A percentile compares a stretch with the other conserved stretches of the same genome.
These are phyloP conservation scores for Villa cingulata DNA, from an alignment of 2,888 invertebrate genomes.

Conservation along the genomic window DNA sequence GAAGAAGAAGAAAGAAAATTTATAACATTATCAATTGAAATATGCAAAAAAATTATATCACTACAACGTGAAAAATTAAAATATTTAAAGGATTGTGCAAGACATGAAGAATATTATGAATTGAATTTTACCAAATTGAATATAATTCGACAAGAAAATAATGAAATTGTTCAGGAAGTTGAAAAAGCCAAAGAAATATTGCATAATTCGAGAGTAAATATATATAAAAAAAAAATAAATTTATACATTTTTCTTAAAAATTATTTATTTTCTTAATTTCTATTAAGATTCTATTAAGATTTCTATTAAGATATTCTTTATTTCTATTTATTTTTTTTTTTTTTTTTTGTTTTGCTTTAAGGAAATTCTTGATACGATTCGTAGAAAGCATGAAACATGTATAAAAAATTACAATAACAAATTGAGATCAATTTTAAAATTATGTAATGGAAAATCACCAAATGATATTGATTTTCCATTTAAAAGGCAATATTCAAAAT, in stretches of 20 bases:
- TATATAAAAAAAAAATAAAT: too few species aligned
- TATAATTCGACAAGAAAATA: conserved; percentile 21
- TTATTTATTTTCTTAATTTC: too few species aligned
- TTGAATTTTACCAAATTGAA: conserved; percentile 20
- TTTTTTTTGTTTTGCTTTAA: background rate
- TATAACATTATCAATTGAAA: conserved; percentile 15
- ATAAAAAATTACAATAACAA: conserved; percentile 40
- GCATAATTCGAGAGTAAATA: conserved; percentile 23
- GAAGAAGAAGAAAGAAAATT: conserved; percentile 24
- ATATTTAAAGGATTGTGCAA: conserved; percentile 22
- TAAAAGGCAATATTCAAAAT: conserved; percentile 37
- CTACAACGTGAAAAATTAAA: conserved; percentile 24
- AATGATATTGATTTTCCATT: conserved; percentile 44
- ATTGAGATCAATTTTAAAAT: conserved; percentile 40
- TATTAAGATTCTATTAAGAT: background rate
- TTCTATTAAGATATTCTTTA: too few species aligned
- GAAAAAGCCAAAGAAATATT: conserved; percentile 20
- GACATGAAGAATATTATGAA: conserved; percentile 21
- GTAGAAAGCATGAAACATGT: conserved; percentile 23
- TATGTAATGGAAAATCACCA: conserved; percentile 44
- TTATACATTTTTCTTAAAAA: too few species aligned
- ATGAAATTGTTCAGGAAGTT: conserved; percentile 17
- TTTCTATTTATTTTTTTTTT: background rate
- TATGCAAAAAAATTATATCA: conserved; percentile 23
- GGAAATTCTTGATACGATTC: conserved; percentile 27